Conservation (phyloP, 2,888 invertebrate genomes). For the Coenonympha glycerion region DNA sequence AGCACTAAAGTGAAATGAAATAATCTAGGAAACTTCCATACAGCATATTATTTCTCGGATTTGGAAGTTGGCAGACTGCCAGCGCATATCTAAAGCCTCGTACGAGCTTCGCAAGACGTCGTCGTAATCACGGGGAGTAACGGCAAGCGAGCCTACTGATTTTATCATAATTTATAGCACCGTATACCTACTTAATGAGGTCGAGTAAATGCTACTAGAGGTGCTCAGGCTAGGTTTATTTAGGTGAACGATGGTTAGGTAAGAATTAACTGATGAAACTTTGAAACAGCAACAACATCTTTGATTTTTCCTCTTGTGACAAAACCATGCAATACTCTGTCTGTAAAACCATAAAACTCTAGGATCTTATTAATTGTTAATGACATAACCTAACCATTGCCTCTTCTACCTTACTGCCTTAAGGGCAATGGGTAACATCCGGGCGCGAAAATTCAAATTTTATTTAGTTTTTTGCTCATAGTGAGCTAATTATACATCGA, state of each 20-base stretch:
- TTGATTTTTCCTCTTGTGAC: no score
- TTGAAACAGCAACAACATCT: background rate
- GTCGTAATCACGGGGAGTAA: slow-evolving; percentile 34
- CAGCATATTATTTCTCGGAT: slow-evolving; percentile 3
- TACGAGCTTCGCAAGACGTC: slow-evolving; percentile 28
- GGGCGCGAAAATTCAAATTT: no score
- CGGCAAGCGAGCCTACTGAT: slow-evolving; percentile 38
- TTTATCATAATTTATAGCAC: slow-evolving; percentile 48
- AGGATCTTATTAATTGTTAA: no score
- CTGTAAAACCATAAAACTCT: no score
- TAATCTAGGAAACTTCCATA: slow-evolving; percentile 1
- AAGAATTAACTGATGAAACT: background rate
- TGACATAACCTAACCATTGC: no score
- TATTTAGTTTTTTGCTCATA: no score
- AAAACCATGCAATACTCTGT: no score
- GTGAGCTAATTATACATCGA: no score
- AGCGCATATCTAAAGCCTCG: slow-evolving; percentile 29
- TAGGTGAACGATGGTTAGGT: background rate
- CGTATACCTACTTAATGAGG: slow-evolving; percentile 33
- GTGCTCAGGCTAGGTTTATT: background rate
- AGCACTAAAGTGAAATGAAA: background rate
- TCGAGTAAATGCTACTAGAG: slow-evolving; percentile 9
- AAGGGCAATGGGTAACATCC: no score
- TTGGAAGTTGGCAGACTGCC: slow-evolving; percentile 46
- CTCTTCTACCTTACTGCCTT: no score